These are phyloP conservation scores for Chiloscyllium punctatum DNA, from an alignment of 2,797 vertebrate species.

Conservation along the genomic window DNA sequence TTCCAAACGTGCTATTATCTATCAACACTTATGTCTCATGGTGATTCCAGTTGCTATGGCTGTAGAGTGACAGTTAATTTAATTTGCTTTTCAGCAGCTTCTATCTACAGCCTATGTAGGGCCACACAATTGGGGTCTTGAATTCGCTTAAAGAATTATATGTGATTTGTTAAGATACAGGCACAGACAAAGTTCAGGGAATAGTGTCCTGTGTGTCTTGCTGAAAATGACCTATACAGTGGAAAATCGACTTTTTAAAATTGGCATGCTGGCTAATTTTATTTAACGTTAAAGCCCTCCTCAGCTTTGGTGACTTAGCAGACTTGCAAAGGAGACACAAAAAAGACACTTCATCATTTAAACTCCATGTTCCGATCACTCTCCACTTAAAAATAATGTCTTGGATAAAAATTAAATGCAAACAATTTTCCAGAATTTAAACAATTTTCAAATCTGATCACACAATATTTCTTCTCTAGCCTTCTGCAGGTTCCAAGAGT, in stretches of 20 bases:
- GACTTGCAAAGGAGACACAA: background rate
- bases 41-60: background rate
- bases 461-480: too few relatives aligned
- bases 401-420: background rate
- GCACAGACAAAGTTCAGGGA: constrained; percentile 9
- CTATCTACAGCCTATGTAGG: background rate
- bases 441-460: background rate
- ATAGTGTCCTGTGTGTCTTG: background rate
- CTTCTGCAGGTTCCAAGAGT: background rate
- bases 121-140: background rate
- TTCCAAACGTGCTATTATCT: constrained; percentile 1
- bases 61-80: constrained; percentile 3
- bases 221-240: constrained; percentile 4
- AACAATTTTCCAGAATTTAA: constrained; percentile 16
- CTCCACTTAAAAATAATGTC: constrained; percentile 23
- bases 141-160: background rate
- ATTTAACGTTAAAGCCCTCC: constrained; percentile 23
- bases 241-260: background rate
- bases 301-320: background rate
- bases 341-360: background rate
- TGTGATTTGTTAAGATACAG: background rate
- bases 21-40: background rate
- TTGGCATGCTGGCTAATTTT: background rate
- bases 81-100: background rate
- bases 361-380: background rate